A percentile compares a stretch with the other conserved stretches of the same genome.
These are phyloP conservation scores for Chloroclysta siterata DNA, from an alignment of 2,888 invertebrate species.

Conservation along the genomic window DNA sequence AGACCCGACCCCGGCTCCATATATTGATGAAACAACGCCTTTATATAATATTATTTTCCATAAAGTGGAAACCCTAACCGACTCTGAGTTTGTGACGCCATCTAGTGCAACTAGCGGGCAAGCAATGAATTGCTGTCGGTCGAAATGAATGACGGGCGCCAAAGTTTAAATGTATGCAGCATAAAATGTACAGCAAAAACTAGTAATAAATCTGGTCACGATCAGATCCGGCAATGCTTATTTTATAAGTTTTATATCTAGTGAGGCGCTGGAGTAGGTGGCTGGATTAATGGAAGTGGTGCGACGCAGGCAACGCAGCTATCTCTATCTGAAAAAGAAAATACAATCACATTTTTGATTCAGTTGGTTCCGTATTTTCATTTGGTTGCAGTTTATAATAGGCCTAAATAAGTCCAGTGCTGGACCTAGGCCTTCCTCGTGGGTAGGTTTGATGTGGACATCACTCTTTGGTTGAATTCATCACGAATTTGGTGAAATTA, in stretches of 20 bases:
- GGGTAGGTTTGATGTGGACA: too few species aligned
- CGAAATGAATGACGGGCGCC: background rate
- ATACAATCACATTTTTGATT: background rate
- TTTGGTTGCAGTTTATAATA: too few species aligned
- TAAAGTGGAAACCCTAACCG: background rate
- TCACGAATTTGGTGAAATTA: too few species aligned
- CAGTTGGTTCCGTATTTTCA: background rate
- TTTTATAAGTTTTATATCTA: conserved; percentile 43
- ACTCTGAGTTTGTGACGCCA: background rate
- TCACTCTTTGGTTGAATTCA: too few species aligned
- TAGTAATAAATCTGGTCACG: background rate
- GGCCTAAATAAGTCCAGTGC: too few species aligned
- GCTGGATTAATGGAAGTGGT: conserved; percentile 71
- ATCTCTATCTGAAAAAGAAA: conserved; percentile 68
- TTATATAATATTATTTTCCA: background rate
- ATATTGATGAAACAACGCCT: too few species aligned
- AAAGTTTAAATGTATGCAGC: background rate
- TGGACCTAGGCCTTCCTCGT: too few species aligned
- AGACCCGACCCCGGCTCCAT: too few species aligned
- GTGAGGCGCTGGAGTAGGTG: conserved; percentile 73
- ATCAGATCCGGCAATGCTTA: background rate
- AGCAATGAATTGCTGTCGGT: too few species aligned
- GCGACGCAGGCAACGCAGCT: conserved; percentile 75
- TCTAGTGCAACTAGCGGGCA: background rate
- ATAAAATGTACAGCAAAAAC: background rate